A percentile compares a stretch with the other conserved stretches of the same genome.
Evolutionary conservation across 2,797 vertebrate species (phyloP).

Genomic region (Schizopygopsis malacanthus): DNA sequence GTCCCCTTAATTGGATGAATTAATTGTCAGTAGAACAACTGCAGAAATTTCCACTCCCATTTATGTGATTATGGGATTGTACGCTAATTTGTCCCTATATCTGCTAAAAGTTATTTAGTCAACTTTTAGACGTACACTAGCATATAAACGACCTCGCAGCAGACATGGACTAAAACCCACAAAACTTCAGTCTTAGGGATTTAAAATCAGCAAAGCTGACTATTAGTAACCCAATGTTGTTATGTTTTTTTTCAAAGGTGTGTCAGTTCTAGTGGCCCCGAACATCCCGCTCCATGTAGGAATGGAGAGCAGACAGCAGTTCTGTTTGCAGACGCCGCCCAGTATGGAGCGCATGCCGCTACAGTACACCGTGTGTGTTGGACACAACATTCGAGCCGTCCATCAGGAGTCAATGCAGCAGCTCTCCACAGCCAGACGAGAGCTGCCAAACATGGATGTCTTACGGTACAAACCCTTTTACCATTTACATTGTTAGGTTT

Average conservation of each 20-base stretch:
- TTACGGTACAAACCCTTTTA: slow-evolving; percentile 73
- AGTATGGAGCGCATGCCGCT: slow-evolving; percentile 77
- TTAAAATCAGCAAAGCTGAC: neutral
- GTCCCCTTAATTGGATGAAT: too few relatives aligned
- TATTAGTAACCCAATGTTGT: neutral
- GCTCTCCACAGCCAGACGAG: slow-evolving; percentile 68
- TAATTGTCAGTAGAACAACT: too few relatives aligned
- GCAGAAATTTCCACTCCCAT: too few relatives aligned
- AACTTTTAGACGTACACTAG: neutral
- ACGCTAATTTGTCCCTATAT: too few relatives aligned
- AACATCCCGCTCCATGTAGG: slow-evolving; percentile 82
- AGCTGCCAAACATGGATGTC: slow-evolving; percentile 76
- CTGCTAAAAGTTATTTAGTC: neutral
- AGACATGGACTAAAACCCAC: neutral
- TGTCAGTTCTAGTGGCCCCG: slow-evolving; percentile 81
- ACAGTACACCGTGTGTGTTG: slow-evolving; percentile 86
- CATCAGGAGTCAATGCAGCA: slow-evolving; percentile 74
- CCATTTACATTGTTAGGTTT: neutral
- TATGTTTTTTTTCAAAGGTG: slow-evolving; percentile 74
- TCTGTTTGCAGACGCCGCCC: slow-evolving; percentile 83
- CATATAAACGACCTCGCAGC: neutral
- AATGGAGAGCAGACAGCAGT: slow-evolving; percentile 80
- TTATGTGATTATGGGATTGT: too few relatives aligned
- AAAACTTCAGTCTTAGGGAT: neutral
- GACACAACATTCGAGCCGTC: slow-evolving; percentile 75